Percentiles rank a stretch among this genome's conserved stretches.
Conservation (phyloP, 1,140 invertebrate species). For the Heliothis subflexa region DNA sequence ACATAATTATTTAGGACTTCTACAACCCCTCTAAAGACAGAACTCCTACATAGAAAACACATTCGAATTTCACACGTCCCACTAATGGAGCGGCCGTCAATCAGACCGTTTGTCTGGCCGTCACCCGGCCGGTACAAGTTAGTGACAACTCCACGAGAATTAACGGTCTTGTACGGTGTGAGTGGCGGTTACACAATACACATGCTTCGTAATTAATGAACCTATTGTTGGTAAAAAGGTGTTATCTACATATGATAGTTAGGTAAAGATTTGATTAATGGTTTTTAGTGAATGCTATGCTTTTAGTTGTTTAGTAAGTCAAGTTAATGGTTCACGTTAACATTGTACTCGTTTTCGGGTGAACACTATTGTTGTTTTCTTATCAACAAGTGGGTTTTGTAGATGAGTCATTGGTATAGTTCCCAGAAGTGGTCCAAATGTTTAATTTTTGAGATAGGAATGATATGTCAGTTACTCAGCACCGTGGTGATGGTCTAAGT, state of each 20-base stretch:
- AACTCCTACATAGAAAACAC: constrained; percentile 37
- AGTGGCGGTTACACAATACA: constrained; percentile 31
- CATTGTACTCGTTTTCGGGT: no score
- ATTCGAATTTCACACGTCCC: constrained; percentile 54
- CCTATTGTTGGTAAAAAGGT: constrained; percentile 33
- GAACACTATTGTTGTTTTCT: no score
- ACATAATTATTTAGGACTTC: not conserved
- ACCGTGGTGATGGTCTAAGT: no score
- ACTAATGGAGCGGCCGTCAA: constrained; percentile 76
- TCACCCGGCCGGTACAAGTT: constrained; percentile 66
- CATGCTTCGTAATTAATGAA: constrained; percentile 37
- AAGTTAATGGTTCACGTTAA: not conserved
- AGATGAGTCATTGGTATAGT: no score
- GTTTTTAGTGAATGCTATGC: not conserved
- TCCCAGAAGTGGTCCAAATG: no score
- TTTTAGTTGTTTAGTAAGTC: not conserved
- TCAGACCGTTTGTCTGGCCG: constrained; percentile 72
- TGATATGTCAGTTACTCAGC: no score
- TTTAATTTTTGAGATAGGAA: no score
- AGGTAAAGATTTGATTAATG: constrained; percentile 16
- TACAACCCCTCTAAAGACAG: constrained; percentile 26
- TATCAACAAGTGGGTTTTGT: no score
- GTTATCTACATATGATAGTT: constrained; percentile 24
- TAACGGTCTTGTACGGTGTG: constrained; percentile 69
- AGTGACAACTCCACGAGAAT: constrained; percentile 73